Base-by-base conservation (phyloP, 1,140 invertebrate genomes). In the Oryctes rhinoceros region DNA sequence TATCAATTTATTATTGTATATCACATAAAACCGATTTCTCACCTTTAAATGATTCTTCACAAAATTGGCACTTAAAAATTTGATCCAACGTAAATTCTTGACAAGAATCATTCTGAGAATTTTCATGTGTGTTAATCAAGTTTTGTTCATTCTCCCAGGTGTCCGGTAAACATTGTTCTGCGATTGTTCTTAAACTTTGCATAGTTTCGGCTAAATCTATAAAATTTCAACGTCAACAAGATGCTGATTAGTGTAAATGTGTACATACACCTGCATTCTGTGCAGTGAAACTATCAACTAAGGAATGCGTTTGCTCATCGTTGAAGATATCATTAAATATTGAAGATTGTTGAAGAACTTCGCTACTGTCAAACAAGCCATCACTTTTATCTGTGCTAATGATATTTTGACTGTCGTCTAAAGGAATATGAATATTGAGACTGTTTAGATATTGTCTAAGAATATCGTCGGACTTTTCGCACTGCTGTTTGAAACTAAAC, bases 271-370 rank as follows among this genome's bases (percentile, higher is more conserved):
- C 86, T 65, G 81, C 81, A 82, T 83, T 84, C 49, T 84, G 83
- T 80, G 81, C 83, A 67, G 83, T 80, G 80, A 87, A 87, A 83
- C 85, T 87, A 79, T 87, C 85, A 37, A 85, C 86, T 24, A 86
- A 81, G 20, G 85, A 86, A 79, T 86, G 84, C 20, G 83, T 83
- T 48, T 82, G 82, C 4, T 84, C 84, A 83, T 85, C 83, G 82
- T 85, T 86, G 79, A 87, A 87, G 44, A 87, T 86, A 78, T 87
- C 86, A 82, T 84, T 85, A 82, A 87, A 87, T 67, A 87, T 82
- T 4, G 85, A 85, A 47, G 84, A 85, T 78, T 86, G 85, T 78
- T 86, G 84, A 30, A 86, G 82, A 7, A 85, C 84, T 81, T 86
- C 85, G 78, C 67, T 85, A 67, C 78, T 85, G 10, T 81, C 79